Base-by-base conservation (phyloP, 2,797 vertebrate genomes). In the Molossus alvarezi region DNA sequence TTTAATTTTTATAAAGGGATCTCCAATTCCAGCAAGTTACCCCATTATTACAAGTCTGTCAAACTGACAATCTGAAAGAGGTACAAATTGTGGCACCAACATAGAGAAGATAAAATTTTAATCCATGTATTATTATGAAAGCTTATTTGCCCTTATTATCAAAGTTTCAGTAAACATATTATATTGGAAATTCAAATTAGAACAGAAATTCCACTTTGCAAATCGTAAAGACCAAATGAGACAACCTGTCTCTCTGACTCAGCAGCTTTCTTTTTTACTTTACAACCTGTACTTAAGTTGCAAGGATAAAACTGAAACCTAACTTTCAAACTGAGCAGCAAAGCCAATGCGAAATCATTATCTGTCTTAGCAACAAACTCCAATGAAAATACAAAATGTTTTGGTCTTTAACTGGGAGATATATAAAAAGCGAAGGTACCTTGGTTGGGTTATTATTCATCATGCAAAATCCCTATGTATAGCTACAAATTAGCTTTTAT, bases 241-340 rank as follows among this genome's bases (percentile, higher is more conserved):
- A 92, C 90, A 97, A 97, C 18, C 75, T 96, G 55, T n/a, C 84
- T 88, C 96, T 88, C 95, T 97, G 97, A 98, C 92, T 97, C 96
- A 97, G 97, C 93, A 96, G 81, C 82, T 94, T 90, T 97, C 81
- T 71, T 97, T 97, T 97, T 97, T 69, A 95, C 81, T 96, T 92
- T 92, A 17, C 33, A 97, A 95, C 69, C 91, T 97, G 86, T 65
- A 86, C 90, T 97, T 92, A 76, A 94, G 71, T 62, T 84, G 45
- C 55, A 90, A 80, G 73, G 18, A 15, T 23, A 95, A 82, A 60
- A 80, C 27, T 77, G 75, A 95, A 85, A 84, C 48, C 55, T 29
- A 88, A 90, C n/a, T 81, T 87, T 85, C 83, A 95, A 95, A 86
- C 37, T 84, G n/a, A 97, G 86, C 55, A 79, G 91, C 64, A 90